Conservation (phyloP, 2,888 invertebrate species). For the Leptinotarsa juncta region DNA sequence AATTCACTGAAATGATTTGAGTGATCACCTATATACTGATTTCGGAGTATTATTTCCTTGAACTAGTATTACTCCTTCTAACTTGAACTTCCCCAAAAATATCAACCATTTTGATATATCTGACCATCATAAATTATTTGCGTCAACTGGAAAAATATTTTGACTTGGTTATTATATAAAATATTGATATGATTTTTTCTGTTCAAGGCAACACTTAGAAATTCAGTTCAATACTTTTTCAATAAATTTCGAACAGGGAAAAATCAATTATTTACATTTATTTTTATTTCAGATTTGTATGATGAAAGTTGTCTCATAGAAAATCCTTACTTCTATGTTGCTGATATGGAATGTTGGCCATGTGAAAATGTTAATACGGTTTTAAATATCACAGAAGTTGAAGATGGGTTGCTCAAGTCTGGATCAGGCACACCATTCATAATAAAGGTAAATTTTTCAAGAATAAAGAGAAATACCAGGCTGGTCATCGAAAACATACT, state of each 20-base stretch:
- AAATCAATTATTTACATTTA: too few relatives aligned
- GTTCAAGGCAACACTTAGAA: not conserved
- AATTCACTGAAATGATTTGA: too few relatives aligned
- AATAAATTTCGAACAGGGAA: not conserved
- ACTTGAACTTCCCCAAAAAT: too few relatives aligned
- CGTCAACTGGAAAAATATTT: too few relatives aligned
- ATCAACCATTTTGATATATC: too few relatives aligned
- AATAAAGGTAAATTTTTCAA: conserved; percentile 62
- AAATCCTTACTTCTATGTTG: conserved; percentile 85
- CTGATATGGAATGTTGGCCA: conserved; percentile 88
- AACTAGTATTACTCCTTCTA: too few relatives aligned
- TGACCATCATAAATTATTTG: too few relatives aligned
- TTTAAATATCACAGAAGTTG: conserved; percentile 73
- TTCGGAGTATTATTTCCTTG: too few relatives aligned
- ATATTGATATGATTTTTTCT: too few relatives aligned
- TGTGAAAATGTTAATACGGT: conserved; percentile 79
- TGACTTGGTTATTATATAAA: too few relatives aligned
- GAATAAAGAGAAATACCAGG: not conserved
- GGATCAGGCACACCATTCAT: conserved; percentile 72
- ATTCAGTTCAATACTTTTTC: not conserved
- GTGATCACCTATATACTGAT: too few relatives aligned
- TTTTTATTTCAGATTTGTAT: conserved; percentile 72
- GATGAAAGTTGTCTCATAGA: conserved; percentile 87
- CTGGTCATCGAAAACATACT: too few relatives aligned
- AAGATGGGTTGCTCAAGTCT: conserved; percentile 63